A percentile compares a stretch with the other conserved stretches of the same genome.
phyloP scores from a whole-genome alignment of 2,113 vertebrate species.

The Nothobranchius furzeri region DNA sequence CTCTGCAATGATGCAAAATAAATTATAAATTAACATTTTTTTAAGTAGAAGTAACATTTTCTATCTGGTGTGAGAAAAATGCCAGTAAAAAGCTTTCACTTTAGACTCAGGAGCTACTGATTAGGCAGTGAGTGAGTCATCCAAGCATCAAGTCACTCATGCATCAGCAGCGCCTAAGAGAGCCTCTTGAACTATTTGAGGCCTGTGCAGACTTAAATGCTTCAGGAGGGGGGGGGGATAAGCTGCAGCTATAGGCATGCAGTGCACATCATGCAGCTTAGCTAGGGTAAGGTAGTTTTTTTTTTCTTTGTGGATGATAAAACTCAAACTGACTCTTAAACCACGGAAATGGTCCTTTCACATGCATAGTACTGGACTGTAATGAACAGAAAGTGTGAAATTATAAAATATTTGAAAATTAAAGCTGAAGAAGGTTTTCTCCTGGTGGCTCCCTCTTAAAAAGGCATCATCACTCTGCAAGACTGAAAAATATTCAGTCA shows the following conservation, averaged over 20 bases:
- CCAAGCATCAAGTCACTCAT: slow-evolving; percentile 64
- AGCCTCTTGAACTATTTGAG: slow-evolving; percentile 75
- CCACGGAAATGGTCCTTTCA: slow-evolving; percentile 24
- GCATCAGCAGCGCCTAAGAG: slow-evolving; percentile 64
- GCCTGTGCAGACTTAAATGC: slow-evolving; percentile 69
- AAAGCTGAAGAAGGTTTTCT: too few relatives aligned
- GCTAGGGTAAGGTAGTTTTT: slow-evolving; percentile 18
- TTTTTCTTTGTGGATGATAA: slow-evolving; percentile 49
- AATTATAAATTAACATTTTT: slow-evolving; percentile 5
- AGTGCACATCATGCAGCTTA: slow-evolving; percentile 58
- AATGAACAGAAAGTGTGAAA: not conserved
- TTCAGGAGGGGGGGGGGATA: slow-evolving; percentile 60
- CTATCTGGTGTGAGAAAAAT: slow-evolving; percentile 30
- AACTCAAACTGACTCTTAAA: slow-evolving; percentile 36
- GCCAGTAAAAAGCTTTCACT: slow-evolving; percentile 44
- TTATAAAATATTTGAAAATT: too few relatives aligned
- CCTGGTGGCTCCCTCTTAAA: too few relatives aligned
- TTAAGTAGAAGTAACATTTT: slow-evolving; percentile 8
- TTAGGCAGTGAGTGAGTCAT: slow-evolving; percentile 72
- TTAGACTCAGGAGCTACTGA: slow-evolving; percentile 52
- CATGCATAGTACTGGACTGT: slow-evolving; percentile 25
- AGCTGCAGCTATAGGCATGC: slow-evolving; percentile 65
- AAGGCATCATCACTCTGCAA: too few relatives aligned
- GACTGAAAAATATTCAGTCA: too few relatives aligned
- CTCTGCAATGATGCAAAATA: not conserved